phyloP scores from a whole-genome alignment of 1,140 invertebrate species.

The Hypothenemus hampei region DNA sequence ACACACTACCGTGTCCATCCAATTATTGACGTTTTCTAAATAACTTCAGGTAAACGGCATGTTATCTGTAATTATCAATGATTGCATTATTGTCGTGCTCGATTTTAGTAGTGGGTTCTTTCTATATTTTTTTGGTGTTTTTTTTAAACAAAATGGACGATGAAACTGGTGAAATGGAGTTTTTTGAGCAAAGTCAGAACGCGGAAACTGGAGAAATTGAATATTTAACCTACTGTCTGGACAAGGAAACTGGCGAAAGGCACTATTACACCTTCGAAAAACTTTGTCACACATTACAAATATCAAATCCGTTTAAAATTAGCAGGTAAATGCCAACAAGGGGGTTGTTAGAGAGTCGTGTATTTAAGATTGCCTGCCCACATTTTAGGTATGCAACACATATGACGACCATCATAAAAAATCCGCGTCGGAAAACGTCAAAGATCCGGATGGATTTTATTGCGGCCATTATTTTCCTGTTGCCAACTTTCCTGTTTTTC shows the following conservation, averaged over 20 bases:
- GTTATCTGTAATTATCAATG: too few species aligned
- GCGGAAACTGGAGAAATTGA: constrained; percentile 19
- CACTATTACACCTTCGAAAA: constrained; percentile 13
- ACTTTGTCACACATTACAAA: constrained; percentile 12
- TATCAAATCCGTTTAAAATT: constrained; percentile 15
- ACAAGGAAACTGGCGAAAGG: constrained; percentile 23
- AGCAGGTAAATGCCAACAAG: constrained; percentile 14
- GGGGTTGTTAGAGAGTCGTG: too few species aligned
- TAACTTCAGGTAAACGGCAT: too few species aligned
- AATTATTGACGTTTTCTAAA: too few species aligned
- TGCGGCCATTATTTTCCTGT: constrained; percentile 15
- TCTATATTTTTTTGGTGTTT: too few species aligned
- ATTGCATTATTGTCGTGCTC: too few species aligned
- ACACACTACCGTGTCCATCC: too few species aligned
- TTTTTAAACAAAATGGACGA: constrained; percentile 16
- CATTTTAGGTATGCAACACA: constrained; percentile 15
- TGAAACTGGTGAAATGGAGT: constrained; percentile 20
- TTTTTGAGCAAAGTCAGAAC: background rate
- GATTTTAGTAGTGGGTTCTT: too few species aligned
- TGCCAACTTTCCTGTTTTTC: constrained; percentile 21
- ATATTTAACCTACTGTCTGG: constrained; percentile 9
- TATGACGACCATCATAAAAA: constrained; percentile 6
- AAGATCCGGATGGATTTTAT: constrained; percentile 17
- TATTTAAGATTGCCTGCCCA: too few species aligned
- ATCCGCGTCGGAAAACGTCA: constrained; percentile 1